Evolutionary conservation across 2,797 vertebrate genomes (phyloP), one percentile per base, ranked within the genome.

Genomic region (Mormyrus hasselquistii): DNA sequence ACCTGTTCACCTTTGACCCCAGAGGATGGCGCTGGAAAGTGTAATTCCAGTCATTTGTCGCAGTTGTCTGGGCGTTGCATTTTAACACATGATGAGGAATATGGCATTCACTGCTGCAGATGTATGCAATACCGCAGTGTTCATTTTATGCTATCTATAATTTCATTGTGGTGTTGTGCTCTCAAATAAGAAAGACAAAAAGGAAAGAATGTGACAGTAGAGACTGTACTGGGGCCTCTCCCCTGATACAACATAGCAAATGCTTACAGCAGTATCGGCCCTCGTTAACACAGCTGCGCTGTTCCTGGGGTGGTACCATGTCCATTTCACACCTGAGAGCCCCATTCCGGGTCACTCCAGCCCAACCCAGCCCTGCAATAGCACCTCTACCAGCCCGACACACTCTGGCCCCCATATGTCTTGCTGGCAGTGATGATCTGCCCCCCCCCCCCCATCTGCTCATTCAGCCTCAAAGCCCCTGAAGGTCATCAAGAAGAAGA

Each of bases 1-100:
- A 79, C 73, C 38, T 79, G 38, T 79, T 79, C 38, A 79, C 82
- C 82, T 49, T 52, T 84, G 44, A 84, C 82, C 82, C 47, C n/a
- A 52, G 44, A 49, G 44, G 47, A 84, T 22, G n/a, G 44, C 9
- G 16, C 44, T 84, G 65, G 65, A 10, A 34, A 69, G 65, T 69
- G 29, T 3, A 62, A 9, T 62, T 69, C 12, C 3, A 69, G 65
- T 34, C 29, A 69, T 69, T 34, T 4, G 29, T n/a, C 6, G 82
- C 16, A 16, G 19, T 84, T 16, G 82, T 49, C 44, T 10, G 19
- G n/a, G 47, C 8, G 4, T 52, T 29, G 25, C 47, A 52, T 85
- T 25, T 50, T 79, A 79, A 44, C 12, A 4, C 2, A 2, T 19
- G 49, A 85, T 85, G 22, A 49, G 1, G 4, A 50, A 85, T 25